Evolutionary conservation across 2,113 vertebrate genomes (phyloP), one percentile per base, ranked within the genome.

Genomic region (Dicerorhinus sumatrensis): DNA sequence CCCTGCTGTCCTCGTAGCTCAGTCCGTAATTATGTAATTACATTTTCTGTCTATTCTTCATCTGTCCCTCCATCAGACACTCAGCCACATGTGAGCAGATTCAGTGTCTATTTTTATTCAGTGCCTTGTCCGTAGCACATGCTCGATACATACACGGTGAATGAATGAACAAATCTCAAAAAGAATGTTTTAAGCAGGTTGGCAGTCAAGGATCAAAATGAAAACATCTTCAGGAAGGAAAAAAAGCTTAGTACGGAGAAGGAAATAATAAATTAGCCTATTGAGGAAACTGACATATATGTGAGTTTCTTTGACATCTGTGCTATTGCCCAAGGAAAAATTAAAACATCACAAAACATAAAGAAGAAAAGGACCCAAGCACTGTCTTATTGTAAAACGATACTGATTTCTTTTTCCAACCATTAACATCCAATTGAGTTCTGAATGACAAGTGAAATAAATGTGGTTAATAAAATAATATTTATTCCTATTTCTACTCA

Each of bases 191-290:
- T 79, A 75, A 93, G 93, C 33, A 76, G 33, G 27, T 36, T 46
- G 91, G 29, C 13, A 95, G 77, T 75, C 20, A 93, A 82, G 75
- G 65, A 95, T 82, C n/a, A 92, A 96, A 83, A 90, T 86, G 29
- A 81, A 69, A 73, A 93, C 58, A 60, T 0, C 33, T 51, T 58
- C 46, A 69, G 46, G 65, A 95, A 96, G 51, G 18, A 9, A 11
- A 58, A 42, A 18, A 42, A 7, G 8, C 21, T 76, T 77, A 93
- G 23, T 12, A 96, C 90, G 11, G n/a, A 93, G 67, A 86, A 94
- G 79, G 87, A 95, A 90, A 96, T 82, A 77, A 62, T 83, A 97
- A 89, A 89, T 90, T 88, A 80, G 65, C 51, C 89, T 89, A 82
- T 51, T 69, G 51, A 96, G 54, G 36, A 92, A 83, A 91, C 9